Conservation (phyloP, 1,140 invertebrate genomes). For the Centruroides sculpturatus region DNA sequence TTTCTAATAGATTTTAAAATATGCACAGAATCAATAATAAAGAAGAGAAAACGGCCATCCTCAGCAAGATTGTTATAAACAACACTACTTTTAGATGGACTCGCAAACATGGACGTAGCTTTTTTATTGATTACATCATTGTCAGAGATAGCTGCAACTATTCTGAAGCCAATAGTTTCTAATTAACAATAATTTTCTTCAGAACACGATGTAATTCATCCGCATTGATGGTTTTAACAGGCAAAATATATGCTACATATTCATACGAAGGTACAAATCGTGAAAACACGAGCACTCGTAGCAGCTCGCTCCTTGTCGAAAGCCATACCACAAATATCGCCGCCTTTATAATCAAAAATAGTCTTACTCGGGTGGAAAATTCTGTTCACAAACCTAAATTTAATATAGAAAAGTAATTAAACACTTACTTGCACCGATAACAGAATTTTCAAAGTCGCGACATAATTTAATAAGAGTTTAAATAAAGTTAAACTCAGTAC, state of each 20-base stretch:
- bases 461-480: too few species aligned
- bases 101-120: constrained; percentile 4
- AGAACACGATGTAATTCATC: constrained; percentile 5
- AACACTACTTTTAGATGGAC: neutral
- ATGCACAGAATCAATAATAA: constrained; percentile 9
- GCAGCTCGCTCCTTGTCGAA: constrained; percentile 9
- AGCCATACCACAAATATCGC: constrained; percentile 13
- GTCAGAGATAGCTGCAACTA: constrained; percentile 10
- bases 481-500: too few species aligned
- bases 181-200: constrained; percentile 7
- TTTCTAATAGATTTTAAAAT: constrained; percentile 3
- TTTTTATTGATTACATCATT: constrained; percentile 18
- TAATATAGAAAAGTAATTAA: too few species aligned
- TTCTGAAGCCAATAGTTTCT: neutral
- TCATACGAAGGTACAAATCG: constrained; percentile 11
- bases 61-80: constrained; percentile 2
- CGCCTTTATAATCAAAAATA: constrained; percentile 16
- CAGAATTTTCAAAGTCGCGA: too few species aligned
- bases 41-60: constrained; percentile 1
- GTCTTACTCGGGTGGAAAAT: constrained; percentile 4
- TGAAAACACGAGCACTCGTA: constrained; percentile 15
- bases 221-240: constrained; percentile 8
- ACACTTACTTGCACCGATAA: too few species aligned
- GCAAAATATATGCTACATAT: constrained; percentile 16
- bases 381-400: too few species aligned